Conservation (phyloP, 2,113 vertebrate species). For the Scalopus aquaticus region DNA sequence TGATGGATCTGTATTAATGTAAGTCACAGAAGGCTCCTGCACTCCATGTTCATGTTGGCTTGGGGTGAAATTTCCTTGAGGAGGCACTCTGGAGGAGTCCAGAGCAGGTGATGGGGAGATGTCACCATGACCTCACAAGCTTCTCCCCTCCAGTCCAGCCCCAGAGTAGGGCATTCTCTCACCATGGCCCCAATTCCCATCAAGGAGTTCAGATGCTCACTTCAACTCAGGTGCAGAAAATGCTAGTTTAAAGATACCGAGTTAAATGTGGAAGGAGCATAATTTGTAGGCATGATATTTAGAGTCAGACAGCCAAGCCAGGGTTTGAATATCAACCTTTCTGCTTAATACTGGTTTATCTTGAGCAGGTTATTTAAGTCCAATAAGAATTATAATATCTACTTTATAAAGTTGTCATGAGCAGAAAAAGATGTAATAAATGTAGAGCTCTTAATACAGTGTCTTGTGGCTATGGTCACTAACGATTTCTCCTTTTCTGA, state of each 20-base stretch:
- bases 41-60: neutral
- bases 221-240: neutral
- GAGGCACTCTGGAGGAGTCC: neutral
- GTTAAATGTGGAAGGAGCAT: neutral
- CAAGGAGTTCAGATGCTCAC: neutral
- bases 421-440: conserved; percentile 30
- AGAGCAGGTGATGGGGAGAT: too few species aligned
- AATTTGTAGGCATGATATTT: neutral
- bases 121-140: neutral
- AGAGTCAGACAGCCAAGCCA: neutral
- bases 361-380: neutral
- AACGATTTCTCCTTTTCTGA: conserved; percentile 60
- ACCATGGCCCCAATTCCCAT: neutral
- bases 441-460: neutral
- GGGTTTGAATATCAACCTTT: neutral
- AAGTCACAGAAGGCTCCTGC: conserved; percentile 72
- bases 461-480: neutral
- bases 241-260: neutral
- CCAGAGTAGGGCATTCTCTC: neutral
- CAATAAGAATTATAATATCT: neutral
- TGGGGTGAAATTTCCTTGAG: neutral
- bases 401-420: neutral
- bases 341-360: neutral
- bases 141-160: rapidly evolving
- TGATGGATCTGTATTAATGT: conserved; percentile 81